Conservation (phyloP, 2,888 invertebrate genomes). For the Germaria angustata region DNA sequence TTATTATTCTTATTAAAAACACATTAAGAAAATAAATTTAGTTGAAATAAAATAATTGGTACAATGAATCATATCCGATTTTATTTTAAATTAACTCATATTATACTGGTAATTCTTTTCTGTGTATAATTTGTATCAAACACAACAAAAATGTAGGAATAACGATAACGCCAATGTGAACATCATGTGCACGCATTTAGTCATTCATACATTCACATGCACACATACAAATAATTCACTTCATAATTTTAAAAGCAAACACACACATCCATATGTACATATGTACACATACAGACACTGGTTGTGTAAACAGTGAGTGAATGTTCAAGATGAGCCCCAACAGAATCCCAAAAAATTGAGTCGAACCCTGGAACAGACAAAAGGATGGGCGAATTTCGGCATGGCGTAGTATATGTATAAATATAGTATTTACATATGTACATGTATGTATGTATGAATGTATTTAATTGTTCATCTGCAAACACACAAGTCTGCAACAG, state of each 20-base stretch:
- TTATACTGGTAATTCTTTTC: no score
- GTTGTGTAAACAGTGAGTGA: not conserved
- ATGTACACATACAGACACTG: not conserved
- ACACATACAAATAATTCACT: conserved; percentile 53
- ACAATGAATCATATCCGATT: no score
- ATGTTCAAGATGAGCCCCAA: not conserved
- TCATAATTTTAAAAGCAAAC: conserved; percentile 52
- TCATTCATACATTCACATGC: not conserved
- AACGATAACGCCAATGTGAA: conserved; percentile 11
- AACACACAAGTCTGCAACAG: no score
- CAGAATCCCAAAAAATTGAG: conserved; percentile 11
- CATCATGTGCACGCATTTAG: not conserved
- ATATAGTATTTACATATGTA: no score
- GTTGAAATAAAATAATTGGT: no score
- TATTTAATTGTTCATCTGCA: no score
- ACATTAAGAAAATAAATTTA: no score
- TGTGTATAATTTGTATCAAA: no score
- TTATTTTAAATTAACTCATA: no score
- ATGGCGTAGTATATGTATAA: no score
- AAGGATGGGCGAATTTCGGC: not conserved
- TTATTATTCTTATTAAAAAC: no score
- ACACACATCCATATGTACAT: not conserved
- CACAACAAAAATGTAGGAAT: no score
- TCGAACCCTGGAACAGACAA: not conserved
- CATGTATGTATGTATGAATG: not conserved